Evolutionary conservation across 2,888 invertebrate species (phyloP).

Genomic region (Lydus trimaculatus): DNA sequence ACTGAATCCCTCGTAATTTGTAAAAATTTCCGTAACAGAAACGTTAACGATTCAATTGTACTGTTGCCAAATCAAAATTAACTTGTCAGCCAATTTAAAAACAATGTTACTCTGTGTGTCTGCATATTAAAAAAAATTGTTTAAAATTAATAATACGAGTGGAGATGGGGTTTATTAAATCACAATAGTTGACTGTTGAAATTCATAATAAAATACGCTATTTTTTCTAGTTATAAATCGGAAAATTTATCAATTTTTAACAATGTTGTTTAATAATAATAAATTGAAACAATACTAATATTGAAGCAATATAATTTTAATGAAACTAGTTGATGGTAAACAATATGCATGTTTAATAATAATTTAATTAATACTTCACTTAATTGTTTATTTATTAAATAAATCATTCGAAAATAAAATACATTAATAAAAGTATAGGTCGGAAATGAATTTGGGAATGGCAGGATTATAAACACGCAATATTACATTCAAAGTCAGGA

Average conservation of each 20-base stretch:
- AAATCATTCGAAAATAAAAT: constrained; percentile 28
- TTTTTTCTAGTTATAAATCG: neutral
- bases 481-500: constrained; percentile 33
- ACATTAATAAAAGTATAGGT: constrained; percentile 34
- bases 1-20: too few relatives aligned
- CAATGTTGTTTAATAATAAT: neutral
- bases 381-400: constrained; percentile 18
- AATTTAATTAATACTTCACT: constrained; percentile 1
- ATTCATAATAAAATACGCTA: neutral
- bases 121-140: too few relatives aligned
- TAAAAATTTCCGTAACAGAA: too few relatives aligned
- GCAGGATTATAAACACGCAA: constrained; percentile 31
- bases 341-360: neutral
- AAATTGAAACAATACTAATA: neutral
- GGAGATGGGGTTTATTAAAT: neutral
- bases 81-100: too few relatives aligned
- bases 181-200: neutral
- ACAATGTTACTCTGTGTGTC: too few relatives aligned
- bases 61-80: too few relatives aligned
- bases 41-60: too few relatives aligned
- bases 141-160: neutral
- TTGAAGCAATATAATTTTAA: neutral
- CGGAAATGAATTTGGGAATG: constrained; percentile 34
- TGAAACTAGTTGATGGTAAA: neutral
- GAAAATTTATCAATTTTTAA: neutral